Percentiles rank a stretch among this genome's conserved stretches.
phyloP scores from a whole-genome alignment of 2,797 vertebrate genomes.

The Cyprinella venusta region DNA sequence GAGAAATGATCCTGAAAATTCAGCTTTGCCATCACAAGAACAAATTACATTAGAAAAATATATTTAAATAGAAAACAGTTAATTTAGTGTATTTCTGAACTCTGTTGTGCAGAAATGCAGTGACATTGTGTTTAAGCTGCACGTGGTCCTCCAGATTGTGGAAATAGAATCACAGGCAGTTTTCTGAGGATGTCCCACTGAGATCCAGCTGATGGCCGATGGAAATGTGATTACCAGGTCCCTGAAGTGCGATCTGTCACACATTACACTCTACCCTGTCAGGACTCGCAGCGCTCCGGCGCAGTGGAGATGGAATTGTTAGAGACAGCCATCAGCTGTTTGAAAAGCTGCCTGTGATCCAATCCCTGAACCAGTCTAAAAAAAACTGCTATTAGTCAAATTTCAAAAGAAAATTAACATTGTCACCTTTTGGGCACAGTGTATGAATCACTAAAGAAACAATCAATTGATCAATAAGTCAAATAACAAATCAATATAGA shows the following conservation, averaged over 20 bases:
- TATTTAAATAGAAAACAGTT: background rate
- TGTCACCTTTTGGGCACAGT: conserved; percentile 33
- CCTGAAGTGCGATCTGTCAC: conserved; percentile 86
- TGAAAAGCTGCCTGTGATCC: conserved; percentile 62
- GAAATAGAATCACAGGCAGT: conserved; percentile 50
- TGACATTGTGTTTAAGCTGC: conserved; percentile 56
- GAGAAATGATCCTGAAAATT: background rate
- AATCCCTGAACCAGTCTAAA: conserved; percentile 61
- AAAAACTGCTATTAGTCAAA: conserved; percentile 56
- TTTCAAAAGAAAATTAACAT: conserved; percentile 41
- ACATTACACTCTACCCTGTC: conserved; percentile 85
- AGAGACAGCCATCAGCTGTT: conserved; percentile 80
- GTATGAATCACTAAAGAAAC: conserved; percentile 32
- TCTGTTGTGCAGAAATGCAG: conserved; percentile 29
- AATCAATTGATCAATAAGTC: conserved; percentile 31
- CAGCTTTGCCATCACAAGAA: background rate
- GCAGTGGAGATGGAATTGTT: conserved; percentile 80
- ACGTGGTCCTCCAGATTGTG: conserved; percentile 51
- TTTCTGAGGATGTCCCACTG: conserved; percentile 80
- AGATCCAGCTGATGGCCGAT: conserved; percentile 81
- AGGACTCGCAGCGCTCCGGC: conserved; percentile 80
- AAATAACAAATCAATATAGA: conserved; percentile 36
- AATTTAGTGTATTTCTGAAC: conserved; percentile 21
- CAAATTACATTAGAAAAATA: background rate
- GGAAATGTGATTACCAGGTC: conserved; percentile 85